Conservation (phyloP, 2,113 vertebrate species). For the Origma solitaria region DNA sequence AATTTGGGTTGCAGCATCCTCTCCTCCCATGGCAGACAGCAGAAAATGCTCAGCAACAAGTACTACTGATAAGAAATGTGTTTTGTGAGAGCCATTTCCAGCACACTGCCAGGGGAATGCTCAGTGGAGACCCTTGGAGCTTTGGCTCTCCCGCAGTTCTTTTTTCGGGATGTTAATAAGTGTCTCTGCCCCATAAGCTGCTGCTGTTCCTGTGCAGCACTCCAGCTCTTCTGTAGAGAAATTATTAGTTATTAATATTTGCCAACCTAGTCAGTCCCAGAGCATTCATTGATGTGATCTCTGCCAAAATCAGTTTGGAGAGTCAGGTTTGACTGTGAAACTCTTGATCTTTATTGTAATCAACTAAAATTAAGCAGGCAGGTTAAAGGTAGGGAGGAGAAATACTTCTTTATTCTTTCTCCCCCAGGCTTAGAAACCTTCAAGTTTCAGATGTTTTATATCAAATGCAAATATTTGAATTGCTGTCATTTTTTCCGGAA, state of each 20-base stretch:
- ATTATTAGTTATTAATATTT: background rate
- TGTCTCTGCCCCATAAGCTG: background rate
- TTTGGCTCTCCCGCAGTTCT: background rate
- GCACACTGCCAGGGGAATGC: accelerated
- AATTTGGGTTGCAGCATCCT: background rate
- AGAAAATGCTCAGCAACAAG: background rate
- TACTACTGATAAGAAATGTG: background rate
- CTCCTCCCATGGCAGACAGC: background rate
- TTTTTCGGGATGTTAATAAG: background rate
- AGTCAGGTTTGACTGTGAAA: background rate
- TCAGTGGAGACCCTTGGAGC: accelerated
- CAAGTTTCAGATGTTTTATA: background rate
- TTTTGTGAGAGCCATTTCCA: background rate
- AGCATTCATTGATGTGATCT: background rate
- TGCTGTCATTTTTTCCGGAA: background rate
- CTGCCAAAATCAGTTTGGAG: background rate
- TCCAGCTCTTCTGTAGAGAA: background rate
- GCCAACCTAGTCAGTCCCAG: background rate
- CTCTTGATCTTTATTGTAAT: background rate
- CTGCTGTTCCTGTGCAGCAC: background rate
- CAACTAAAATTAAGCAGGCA: background rate
- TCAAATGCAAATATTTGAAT: background rate
- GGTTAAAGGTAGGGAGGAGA: background rate
- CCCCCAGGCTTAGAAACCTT: background rate
- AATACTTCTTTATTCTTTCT: background rate